phyloP scores from a whole-genome alignment of 2,888 invertebrate genomes.

The Eristalinus sepulchralis region DNA sequence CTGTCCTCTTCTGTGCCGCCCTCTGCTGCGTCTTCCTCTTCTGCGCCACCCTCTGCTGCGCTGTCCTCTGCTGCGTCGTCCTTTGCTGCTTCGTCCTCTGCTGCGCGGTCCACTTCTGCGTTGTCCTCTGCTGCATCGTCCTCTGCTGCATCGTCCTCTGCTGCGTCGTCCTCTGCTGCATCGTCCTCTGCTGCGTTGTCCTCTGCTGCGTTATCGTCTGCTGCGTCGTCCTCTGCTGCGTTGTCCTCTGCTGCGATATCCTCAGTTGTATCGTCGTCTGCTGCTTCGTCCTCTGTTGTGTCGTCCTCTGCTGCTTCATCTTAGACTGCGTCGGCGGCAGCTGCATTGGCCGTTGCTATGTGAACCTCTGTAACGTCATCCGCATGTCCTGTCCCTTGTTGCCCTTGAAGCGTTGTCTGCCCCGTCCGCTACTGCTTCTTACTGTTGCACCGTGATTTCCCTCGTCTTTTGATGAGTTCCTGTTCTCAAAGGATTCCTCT shows the following conservation, averaged over 20 bases:
- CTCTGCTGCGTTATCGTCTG: not conserved
- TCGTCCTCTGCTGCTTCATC: no score
- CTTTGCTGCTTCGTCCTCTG: not conserved
- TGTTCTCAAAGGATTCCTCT: no score
- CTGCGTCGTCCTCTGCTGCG: not conserved
- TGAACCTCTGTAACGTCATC: no score
- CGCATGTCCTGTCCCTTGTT: not conserved
- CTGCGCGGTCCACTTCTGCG: not conserved
- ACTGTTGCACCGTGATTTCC: no score
- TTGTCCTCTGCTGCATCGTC: not conserved
- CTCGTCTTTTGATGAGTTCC: no score
- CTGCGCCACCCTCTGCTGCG: not conserved
- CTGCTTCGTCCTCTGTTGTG: not conserved
- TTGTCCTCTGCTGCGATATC: not conserved
- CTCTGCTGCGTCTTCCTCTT: not conserved
- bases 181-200: no score
- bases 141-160: not conserved
- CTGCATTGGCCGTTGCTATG: not conserved
- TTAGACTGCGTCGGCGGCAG: not conserved
- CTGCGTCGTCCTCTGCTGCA: no score
- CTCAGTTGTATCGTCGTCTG: no score
- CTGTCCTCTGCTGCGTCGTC: not conserved
- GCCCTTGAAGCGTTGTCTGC: no score
- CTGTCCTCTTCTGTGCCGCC: no score
- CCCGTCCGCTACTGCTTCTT: no score